Conservation (phyloP, 37 sponge, comb jelly and placozoan genomes). For the Hormiphora californensis region DNA sequence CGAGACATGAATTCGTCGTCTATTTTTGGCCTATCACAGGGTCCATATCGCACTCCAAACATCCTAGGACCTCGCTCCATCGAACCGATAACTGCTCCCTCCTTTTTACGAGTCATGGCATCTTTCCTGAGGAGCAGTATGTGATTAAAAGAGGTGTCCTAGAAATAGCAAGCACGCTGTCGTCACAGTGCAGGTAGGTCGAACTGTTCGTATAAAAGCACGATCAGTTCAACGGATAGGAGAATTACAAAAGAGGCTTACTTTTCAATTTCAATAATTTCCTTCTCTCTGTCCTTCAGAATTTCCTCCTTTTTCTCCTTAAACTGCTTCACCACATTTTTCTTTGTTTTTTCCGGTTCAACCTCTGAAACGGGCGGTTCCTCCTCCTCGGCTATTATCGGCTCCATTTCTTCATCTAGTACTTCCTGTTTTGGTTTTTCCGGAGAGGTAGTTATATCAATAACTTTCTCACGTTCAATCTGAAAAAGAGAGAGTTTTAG, state of each 20-base stretch:
- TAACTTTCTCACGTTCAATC: not conserved
- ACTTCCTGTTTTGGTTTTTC: too few relatives aligned
- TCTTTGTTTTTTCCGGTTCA: too few relatives aligned
- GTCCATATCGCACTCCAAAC: constrained; percentile 45
- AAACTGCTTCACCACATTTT: not conserved
- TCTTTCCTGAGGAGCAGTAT: not conserved
- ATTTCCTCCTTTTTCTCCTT: not conserved
- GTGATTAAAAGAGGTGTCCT: too few relatives aligned
- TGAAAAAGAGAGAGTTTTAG: not conserved
- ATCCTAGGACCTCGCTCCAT: constrained; percentile 37
- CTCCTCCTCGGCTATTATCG: too few relatives aligned
- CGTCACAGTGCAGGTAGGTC: not conserved
- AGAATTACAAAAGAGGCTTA: not conserved
- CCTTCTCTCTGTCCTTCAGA: constrained; percentile 35
- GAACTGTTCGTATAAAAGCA: not conserved
- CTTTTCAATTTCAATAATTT: constrained; percentile 41
- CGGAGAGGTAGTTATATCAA: too few relatives aligned
- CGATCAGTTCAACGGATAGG: not conserved
- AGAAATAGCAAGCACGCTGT: too few relatives aligned
- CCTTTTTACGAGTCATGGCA: not conserved
- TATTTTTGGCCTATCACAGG: constrained; percentile 26
- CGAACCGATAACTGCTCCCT: constrained; percentile 43
- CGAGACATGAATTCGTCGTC: too few relatives aligned
- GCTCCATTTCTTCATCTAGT: too few relatives aligned
- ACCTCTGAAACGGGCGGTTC: too few relatives aligned